Conservation (phyloP, 2,113 vertebrate genomes). For the Ageneiosus marmoratus region DNA sequence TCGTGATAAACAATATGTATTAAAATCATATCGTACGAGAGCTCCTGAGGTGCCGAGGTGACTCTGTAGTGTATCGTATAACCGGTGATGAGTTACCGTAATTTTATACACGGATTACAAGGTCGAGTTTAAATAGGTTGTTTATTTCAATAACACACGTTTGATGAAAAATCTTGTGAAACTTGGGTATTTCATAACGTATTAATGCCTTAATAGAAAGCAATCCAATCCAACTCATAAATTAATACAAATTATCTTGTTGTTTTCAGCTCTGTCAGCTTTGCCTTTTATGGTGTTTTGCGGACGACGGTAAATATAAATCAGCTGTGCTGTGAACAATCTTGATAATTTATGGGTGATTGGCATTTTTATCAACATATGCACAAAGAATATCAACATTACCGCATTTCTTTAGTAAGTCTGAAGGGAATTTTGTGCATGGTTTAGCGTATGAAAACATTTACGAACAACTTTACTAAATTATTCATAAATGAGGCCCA, state of each 20-base stretch:
- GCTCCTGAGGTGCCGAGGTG: neutral
- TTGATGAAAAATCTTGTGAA: neutral
- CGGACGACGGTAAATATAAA: neutral
- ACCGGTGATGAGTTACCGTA: neutral
- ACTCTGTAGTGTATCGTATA: neutral
- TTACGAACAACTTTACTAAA: neutral
- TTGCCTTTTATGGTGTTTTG: neutral
- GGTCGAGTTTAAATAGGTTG: neutral
- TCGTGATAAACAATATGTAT: too few species aligned
- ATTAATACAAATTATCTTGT: neutral
- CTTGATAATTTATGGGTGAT: neutral
- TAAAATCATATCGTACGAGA: neutral
- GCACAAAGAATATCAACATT: neutral
- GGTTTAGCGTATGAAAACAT: neutral
- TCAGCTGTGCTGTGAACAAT: neutral
- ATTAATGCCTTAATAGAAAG: neutral
- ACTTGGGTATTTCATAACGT: too few species aligned
- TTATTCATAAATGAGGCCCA: constrained; percentile 4
- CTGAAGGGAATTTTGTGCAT: neutral
- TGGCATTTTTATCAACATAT: neutral
- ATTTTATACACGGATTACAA: neutral
- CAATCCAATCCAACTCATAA: neutral
- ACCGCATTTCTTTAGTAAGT: neutral
- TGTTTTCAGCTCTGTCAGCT: neutral
- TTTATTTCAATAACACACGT: constrained; percentile 4